phyloP scores from a whole-genome alignment of 2,888 invertebrate genomes.

The Pocota personata region DNA sequence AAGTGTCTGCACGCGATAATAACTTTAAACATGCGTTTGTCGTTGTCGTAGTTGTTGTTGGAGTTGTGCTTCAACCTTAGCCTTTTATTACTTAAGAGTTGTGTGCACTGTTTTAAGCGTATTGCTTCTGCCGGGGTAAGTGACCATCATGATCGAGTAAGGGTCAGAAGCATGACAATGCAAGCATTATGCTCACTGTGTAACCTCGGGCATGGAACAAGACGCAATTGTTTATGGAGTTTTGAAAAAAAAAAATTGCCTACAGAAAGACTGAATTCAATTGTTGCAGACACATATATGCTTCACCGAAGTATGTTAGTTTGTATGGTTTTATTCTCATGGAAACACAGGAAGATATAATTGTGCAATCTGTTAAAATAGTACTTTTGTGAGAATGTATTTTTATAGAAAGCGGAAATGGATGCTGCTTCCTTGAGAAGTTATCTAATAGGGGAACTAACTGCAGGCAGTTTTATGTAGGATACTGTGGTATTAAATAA shows the following conservation, averaged over 20 bases:
- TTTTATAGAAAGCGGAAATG: background rate
- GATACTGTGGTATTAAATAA: too few relatives aligned
- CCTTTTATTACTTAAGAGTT: background rate
- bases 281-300: background rate
- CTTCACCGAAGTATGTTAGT: background rate
- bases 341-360: constrained; percentile 43
- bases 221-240: constrained; percentile 43
- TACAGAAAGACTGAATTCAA: background rate
- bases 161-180: constrained; percentile 67
- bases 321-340: constrained; percentile 35
- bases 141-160: constrained; percentile 55
- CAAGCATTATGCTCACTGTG: constrained; percentile 44
- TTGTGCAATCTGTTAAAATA: background rate
- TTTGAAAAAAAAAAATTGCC: background rate
- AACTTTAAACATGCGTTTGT: constrained; percentile 14
- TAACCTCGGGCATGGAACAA: constrained; percentile 51
- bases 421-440: background rate
- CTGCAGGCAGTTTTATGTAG: background rate
- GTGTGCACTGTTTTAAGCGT: background rate
- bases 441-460: background rate
- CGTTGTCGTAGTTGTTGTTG: background rate
- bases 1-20: constrained; percentile 61
- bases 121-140: constrained; percentile 42
- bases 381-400: background rate
- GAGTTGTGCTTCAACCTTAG: constrained; percentile 11